Evolutionary conservation across 2,797 vertebrate genomes (phyloP).

Genomic region (Tapirus indicus): DNA sequence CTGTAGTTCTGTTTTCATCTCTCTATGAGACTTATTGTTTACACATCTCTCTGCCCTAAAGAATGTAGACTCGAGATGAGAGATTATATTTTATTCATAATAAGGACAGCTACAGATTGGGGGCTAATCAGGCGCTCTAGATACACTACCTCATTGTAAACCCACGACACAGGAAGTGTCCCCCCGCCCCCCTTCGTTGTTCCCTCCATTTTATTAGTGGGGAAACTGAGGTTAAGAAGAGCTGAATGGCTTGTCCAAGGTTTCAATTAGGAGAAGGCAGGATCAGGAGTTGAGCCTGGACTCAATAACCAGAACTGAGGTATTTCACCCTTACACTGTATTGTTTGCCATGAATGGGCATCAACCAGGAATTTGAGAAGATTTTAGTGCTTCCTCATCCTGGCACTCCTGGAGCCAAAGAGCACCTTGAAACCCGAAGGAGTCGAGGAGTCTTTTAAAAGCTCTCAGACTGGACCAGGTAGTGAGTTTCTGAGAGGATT

Average conservation of each 20-base stretch:
- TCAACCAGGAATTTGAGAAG: not conserved
- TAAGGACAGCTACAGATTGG: not conserved
- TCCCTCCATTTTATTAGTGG: not conserved
- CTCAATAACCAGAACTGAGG: not conserved
- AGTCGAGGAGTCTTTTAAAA: not conserved
- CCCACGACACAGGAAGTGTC: not conserved
- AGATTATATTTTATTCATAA: not conserved
- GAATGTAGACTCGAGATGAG: not conserved
- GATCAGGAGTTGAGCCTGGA: not conserved
- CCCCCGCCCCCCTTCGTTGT: not conserved
- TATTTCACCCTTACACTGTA: not conserved
- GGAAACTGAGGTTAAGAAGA: not conserved
- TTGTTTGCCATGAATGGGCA: not conserved
- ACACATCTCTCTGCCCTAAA: not conserved
- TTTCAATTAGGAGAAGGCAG: not conserved
- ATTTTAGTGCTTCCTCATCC: not conserved
- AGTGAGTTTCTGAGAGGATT: not conserved
- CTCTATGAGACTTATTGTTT: rapidly evolving
- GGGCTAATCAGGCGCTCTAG: not conserved
- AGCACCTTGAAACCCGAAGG: not conserved
- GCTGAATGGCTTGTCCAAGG: not conserved
- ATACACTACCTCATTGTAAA: not conserved
- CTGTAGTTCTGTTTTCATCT: too few species aligned
- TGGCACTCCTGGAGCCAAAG: too few species aligned
- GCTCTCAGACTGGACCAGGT: not conserved